A percentile compares a stretch with the other conserved stretches of the same genome.
These are phyloP conservation scores for Gnathonemus echidnorhynchus DNA, from an alignment of 2,113 vertebrate species.

Conservation along the genomic window DNA sequence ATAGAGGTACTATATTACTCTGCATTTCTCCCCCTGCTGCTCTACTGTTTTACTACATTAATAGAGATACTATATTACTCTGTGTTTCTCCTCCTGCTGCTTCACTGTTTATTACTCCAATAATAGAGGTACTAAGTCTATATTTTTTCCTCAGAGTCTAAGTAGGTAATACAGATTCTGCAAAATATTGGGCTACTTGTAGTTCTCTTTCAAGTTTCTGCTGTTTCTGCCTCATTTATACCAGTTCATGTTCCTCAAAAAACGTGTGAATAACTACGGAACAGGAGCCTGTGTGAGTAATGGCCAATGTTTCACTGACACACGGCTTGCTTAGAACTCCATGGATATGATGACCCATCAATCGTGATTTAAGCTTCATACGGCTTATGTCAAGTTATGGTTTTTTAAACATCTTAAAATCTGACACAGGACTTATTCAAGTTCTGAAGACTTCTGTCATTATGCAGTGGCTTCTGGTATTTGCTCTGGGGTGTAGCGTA, in stretches of 20 bases:
- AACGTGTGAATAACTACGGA: neutral
- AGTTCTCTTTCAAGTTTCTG: neutral
- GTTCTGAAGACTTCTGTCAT: neutral
- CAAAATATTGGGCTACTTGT: neutral
- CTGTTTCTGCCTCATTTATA: neutral
- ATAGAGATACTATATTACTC: too few species aligned
- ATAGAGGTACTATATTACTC: too few species aligned
- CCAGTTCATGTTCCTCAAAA: neutral
- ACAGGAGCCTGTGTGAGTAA: neutral
- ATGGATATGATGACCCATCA: conserved; percentile 7
- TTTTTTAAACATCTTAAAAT: too few species aligned
- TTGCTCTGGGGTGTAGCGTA: neutral
- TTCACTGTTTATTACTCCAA: neutral
- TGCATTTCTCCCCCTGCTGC: too few species aligned
- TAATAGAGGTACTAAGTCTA: neutral
- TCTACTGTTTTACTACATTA: too few species aligned
- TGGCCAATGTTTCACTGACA: neutral
- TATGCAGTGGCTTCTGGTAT: neutral
- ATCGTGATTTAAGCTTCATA: neutral
- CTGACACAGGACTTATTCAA: neutral
- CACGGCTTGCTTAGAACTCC: neutral
- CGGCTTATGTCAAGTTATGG: neutral
- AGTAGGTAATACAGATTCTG: neutral
- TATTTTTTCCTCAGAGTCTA: neutral
- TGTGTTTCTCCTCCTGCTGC: neutral